A percentile compares a stretch with the other conserved stretches of the same genome.
Evolutionary conservation across 2,113 vertebrate genomes (phyloP).

Genomic region (Triplophysa siluroides): DNA sequence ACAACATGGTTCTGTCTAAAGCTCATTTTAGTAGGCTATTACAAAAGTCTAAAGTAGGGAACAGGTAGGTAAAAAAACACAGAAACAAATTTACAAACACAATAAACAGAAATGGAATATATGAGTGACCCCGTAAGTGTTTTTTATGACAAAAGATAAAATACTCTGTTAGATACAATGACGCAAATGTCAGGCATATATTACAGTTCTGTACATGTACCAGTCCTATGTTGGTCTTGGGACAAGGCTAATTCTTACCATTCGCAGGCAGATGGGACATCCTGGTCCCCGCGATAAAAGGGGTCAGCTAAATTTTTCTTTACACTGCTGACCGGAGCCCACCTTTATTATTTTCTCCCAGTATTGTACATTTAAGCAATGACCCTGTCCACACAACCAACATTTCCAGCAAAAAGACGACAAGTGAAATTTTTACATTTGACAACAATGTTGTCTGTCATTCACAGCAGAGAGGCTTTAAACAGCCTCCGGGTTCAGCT

Average conservation of each 20-base stretch:
- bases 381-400: background rate
- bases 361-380: background rate
- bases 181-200: slow-evolving; percentile 10
- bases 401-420: slow-evolving; percentile 31
- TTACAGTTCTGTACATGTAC: slow-evolving; percentile 41
- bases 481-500: background rate
- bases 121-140: slow-evolving; percentile 36
- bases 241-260: background rate
- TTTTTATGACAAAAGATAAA: slow-evolving; percentile 17
- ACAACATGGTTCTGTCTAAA: background rate
- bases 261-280: too few species aligned
- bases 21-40: background rate
- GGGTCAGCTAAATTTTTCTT: too few species aligned
- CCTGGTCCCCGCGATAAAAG: too few species aligned
- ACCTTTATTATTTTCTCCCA: too few species aligned
- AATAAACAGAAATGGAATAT: slow-evolving; percentile 20
- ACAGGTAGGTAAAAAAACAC: slow-evolving; percentile 13
- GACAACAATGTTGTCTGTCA: background rate
- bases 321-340: too few species aligned
- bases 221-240: background rate
- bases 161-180: slow-evolving; percentile 16
- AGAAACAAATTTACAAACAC: background rate
- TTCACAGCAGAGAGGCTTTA: slow-evolving; percentile 35
- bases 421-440: background rate
- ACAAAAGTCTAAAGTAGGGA: background rate